Evolutionary conservation across 2,113 vertebrate species (phyloP).

Genomic region (Ranitomeya imitator): DNA sequence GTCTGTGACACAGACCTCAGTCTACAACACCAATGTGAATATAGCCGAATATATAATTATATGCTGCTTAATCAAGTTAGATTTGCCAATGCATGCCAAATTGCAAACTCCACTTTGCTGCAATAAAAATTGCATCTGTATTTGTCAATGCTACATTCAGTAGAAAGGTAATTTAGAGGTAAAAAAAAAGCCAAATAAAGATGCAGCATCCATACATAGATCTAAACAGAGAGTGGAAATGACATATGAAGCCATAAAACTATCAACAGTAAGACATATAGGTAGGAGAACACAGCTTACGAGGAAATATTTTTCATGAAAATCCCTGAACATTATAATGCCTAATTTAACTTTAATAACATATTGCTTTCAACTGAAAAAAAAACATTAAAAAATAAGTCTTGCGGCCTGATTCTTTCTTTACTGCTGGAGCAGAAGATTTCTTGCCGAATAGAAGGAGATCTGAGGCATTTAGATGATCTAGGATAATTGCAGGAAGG

Average conservation of each 20-base stretch:
- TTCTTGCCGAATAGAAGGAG: neutral
- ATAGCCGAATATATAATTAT: too few species aligned
- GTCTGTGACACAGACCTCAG: too few species aligned
- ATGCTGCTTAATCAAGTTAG: too few species aligned
- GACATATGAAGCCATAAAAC: slow-evolving; percentile 44
- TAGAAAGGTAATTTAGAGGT: too few species aligned
- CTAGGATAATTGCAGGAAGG: neutral
- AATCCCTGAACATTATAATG: slow-evolving; percentile 54
- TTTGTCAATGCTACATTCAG: too few species aligned
- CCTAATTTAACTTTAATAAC: slow-evolving; percentile 50
- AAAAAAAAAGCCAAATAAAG: too few species aligned
- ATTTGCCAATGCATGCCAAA: too few species aligned
- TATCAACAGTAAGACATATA: slow-evolving; percentile 43
- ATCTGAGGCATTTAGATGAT: neutral
- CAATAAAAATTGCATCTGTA: too few species aligned
- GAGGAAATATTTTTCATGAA: slow-evolving; percentile 47
- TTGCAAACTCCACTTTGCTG: too few species aligned
- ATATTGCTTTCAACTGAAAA: slow-evolving; percentile 11
- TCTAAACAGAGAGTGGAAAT: neutral
- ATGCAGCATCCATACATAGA: too few species aligned
- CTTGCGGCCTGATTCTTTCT: neutral
- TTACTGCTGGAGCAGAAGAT: neutral
- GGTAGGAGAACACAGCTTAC: neutral
- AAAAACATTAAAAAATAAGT: neutral
- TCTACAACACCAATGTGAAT: too few species aligned